Base-by-base conservation (phyloP, 2,888 invertebrate genomes). In the Perithous albicinctus region DNA sequence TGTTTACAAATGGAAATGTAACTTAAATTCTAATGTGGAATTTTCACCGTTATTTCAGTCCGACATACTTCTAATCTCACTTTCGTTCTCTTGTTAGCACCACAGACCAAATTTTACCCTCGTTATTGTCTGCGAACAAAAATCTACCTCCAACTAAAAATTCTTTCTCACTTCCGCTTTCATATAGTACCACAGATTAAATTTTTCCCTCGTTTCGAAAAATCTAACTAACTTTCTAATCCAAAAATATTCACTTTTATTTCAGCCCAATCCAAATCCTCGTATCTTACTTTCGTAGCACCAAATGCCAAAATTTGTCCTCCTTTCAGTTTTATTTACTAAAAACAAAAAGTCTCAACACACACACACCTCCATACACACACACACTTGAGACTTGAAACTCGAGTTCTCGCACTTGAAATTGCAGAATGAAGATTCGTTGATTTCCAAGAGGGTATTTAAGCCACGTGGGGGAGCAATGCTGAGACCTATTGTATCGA, bases 401-500 rank as follows among this genome's bases (percentile, higher is more conserved):
- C 5, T 51, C 7, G 26, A 23, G 26, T 10, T 38, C 38, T 41
- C 41, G 12, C 20, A 23, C 20, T 41, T 41, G 63, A 59, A 59
- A 35, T 35, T 2, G 8, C 5, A 15, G 18, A 7, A 32, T 2
- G n/a, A 7, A 32, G 15, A 32, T 26, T 15, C 35, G 59, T 59
- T 32, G 35, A 35, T 2, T 8, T 10, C 23, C 2, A 10, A 10
- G n/a, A 0, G n/a, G n/a, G n/a, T n/a, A 38, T 32, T 48, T 20
- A 18, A 12, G 10, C 51, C 67, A 67, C 67, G 67, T 67, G 67
- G 67, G 67, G 10, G 1, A 15, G 51, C n/a, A n/a, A n/a, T n/a
- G n/a, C n/a, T n/a, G n/a, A n/a, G n/a, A n/a, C n/a, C n/a, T n/a
- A n/a, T n/a, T n/a, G n/a, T n/a, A n/a, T n/a, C n/a, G n/a, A n/a